Conservation (phyloP, 2,113 vertebrate species). For the Ailuropoda melanoleuca region DNA sequence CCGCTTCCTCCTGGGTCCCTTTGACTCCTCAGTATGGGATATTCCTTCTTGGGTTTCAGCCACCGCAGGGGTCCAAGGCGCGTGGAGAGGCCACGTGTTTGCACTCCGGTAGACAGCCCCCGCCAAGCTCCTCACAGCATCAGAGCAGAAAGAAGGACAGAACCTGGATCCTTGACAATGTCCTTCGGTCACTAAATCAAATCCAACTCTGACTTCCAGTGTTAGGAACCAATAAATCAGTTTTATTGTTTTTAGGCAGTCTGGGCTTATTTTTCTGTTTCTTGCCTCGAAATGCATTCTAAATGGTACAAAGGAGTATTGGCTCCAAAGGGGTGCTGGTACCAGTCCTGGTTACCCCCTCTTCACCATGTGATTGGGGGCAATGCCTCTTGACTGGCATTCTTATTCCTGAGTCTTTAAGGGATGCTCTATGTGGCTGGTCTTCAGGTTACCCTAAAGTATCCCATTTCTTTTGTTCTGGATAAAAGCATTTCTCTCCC, state of each 20-base stretch:
- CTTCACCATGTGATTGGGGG: background rate
- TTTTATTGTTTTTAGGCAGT: background rate
- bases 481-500: background rate
- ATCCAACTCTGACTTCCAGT: background rate
- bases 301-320: background rate
- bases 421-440: background rate
- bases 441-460: background rate
- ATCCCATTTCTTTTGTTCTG: background rate
- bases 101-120: accelerated
- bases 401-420: background rate
- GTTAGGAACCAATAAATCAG: background rate
- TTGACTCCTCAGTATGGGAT: background rate
- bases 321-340: background rate
- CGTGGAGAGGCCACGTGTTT: accelerated
- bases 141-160: background rate
- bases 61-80: background rate
- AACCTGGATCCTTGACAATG: background rate
- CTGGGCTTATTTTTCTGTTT: background rate
- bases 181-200: background rate
- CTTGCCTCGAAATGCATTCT: background rate
- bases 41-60: background rate
- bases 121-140: background rate
- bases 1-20: background rate
- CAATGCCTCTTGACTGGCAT: background rate
- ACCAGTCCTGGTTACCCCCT: background rate